These are phyloP conservation scores for Standfussiana lucernea DNA, from an alignment of 2,888 invertebrate genomes.

Conservation along the genomic window DNA sequence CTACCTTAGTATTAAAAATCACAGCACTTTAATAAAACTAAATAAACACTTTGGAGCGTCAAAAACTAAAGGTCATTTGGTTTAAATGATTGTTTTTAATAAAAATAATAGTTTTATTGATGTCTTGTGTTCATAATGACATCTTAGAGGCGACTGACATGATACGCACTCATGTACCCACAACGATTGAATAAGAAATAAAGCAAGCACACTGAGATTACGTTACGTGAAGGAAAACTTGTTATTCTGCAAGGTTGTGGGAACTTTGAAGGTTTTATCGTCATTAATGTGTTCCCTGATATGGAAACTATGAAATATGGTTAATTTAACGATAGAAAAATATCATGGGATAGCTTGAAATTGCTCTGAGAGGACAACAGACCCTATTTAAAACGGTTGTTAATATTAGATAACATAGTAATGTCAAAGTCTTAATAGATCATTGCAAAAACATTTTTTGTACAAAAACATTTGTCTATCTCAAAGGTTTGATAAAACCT, in stretches of 20 bases:
- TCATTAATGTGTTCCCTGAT: not conserved
- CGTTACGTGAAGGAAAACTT: constrained; percentile 49
- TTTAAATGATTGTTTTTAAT: constrained; percentile 12
- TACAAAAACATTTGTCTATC: not conserved
- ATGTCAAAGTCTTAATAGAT: not conserved
- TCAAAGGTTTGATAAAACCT: not conserved
- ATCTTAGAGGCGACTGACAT: constrained; percentile 50
- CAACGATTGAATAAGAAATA: constrained; percentile 23
- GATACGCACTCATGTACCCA: not conserved
- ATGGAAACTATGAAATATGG: not conserved
- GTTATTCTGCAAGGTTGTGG: constrained; percentile 53
- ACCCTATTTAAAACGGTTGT: not conserved
- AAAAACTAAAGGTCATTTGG: constrained; percentile 41
- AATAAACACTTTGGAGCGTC: constrained; percentile 2
- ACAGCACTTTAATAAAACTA: constrained; percentile 32
- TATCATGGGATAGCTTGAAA: not conserved
- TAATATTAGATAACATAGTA: not conserved
- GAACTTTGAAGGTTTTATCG: not conserved
- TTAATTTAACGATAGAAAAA: not conserved
- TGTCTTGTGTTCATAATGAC: constrained; percentile 20
- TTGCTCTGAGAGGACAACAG: not conserved
- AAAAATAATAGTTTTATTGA: constrained; percentile 11
- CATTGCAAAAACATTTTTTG: not conserved
- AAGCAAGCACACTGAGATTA: constrained; percentile 41
- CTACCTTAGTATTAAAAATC: constrained; percentile 32